Evolutionary conservation across 2,888 invertebrate species (phyloP), one percentile per base, ranked within the genome.

Genomic region (Syrista parreyssii): DNA sequence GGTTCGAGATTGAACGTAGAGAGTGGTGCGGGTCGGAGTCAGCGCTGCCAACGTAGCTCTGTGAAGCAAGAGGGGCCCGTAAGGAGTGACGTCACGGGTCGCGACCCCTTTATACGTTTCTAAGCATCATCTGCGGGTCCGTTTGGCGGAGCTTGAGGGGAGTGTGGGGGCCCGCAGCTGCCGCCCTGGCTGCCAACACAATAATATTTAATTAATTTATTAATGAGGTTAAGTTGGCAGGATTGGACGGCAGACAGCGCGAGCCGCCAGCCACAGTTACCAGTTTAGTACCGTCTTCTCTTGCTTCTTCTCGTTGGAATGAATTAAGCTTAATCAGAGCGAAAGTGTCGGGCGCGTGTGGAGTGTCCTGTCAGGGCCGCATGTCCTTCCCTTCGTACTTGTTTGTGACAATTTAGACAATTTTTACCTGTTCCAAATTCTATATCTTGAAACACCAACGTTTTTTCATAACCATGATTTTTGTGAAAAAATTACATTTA

Each of bases 201-300:
- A 90, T 90, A 90, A 90, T 90, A 90, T 90, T 89, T 90, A 90
- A 90, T 90, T 90, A 90, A 90, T 90, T 90, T 90, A 90, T 90
- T 90, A 90, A 90, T 90, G 89, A 90, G 90, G 90, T 90, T 90
- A 90, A 90, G 86, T 90, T 90, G 89, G 88, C 86, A 88, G 90
- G 90, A 90, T 89, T 88, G 89, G 89, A 87, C 87, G 88, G 87
- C 89, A 89, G 90, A 89, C 89, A 88, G 87, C 87, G 89, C 87
- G 85, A 88, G 87, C 88, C 79, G 83, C 84, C 73, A 75, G 78
- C 75, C 75, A 78, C 33, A 71, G 78, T 78, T 79, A 68, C 68
- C 71, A 55, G 71, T 78, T 80, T 78, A 75, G 72, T 81, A 84
- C 82, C 85, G 82, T 84, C 84, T 86, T 86, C 82, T 83, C 74